A percentile compares a stretch with the other conserved stretches of the same genome.
Evolutionary conservation across 2,888 invertebrate species (phyloP).

Genomic region (Tanaodytes sp.): DNA sequence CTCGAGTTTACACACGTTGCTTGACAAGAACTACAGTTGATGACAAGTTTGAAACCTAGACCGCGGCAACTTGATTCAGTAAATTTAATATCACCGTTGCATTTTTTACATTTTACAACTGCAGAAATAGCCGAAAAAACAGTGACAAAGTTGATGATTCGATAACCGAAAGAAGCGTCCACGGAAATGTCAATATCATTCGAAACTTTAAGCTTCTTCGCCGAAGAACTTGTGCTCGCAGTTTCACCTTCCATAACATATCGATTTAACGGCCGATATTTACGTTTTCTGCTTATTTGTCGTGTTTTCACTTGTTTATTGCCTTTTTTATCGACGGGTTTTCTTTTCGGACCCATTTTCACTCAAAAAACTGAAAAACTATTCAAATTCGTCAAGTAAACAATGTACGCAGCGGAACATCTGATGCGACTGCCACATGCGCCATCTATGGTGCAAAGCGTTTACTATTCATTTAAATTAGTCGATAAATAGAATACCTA

Average conservation of each 20-base stretch:
- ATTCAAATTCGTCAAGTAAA: not conserved
- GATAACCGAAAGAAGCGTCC: conserved; percentile 5
- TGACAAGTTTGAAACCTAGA: conserved; percentile 32
- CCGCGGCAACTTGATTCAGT: conserved; percentile 29
- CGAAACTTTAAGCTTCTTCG: conserved; percentile 1
- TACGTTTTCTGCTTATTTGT: conserved; percentile 4
- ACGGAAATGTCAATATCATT: not conserved
- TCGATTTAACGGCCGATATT: conserved; percentile 24
- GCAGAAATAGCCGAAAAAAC: conserved; percentile 41
- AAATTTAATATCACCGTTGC: conserved; percentile 34
- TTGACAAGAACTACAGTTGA: not conserved
- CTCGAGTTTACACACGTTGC: not conserved
- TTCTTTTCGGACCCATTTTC: not conserved
- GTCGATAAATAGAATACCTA: not conserved
- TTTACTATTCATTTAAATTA: not conserved
- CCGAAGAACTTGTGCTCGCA: conserved; percentile 44
- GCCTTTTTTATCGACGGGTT: not conserved
- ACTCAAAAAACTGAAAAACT: not conserved
- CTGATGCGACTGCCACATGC: not conserved
- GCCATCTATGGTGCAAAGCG: not conserved
- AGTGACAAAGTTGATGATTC: conserved; percentile 28
- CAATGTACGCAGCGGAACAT: not conserved
- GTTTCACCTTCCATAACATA: conserved; percentile 40
- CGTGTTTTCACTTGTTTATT: not conserved
- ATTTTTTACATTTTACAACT: conserved; percentile 41